A percentile compares a stretch with the other conserved stretches of the same genome.
Conservation (phyloP, 2,888 invertebrate genomes). For the Xestia c-nigrum region DNA sequence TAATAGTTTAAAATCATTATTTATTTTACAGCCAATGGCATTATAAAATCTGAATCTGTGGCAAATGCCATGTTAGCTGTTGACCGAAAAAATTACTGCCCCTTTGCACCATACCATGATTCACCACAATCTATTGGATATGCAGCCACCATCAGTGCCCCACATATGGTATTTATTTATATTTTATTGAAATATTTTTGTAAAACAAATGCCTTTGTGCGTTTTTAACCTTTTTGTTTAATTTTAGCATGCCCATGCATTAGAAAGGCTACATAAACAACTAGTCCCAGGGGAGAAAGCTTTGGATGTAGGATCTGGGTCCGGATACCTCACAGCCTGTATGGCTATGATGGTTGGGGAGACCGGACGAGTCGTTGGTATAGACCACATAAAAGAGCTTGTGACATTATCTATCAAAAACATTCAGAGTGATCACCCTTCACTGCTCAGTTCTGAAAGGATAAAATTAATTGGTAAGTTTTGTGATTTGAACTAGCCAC, state of each 20-base stretch:
- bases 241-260: slow-evolving; percentile 96
- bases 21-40: slow-evolving; percentile 92
- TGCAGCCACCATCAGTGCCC: slow-evolving; percentile 98
- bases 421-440: slow-evolving; percentile 93
- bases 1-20: neutral
- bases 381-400: slow-evolving; percentile 97
- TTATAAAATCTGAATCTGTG: slow-evolving; percentile 94
- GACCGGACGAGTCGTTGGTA: slow-evolving; percentile 93
- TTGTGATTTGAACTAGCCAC: neutral
- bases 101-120: slow-evolving; percentile 95
- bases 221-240: slow-evolving; percentile 6
- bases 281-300: slow-evolving; percentile 94
- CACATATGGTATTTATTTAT: slow-evolving; percentile 95
- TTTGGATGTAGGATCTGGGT: slow-evolving; percentile 98
- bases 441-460: slow-evolving; percentile 92
- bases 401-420: slow-evolving; percentile 94
- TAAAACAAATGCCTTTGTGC: neutral
- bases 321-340: slow-evolving; percentile 97
- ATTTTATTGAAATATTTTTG: neutral
- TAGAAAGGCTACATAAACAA: slow-evolving; percentile 95
- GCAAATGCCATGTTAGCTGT: slow-evolving; percentile 95
- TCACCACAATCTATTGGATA: slow-evolving; percentile 98
- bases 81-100: slow-evolving; percentile 95
- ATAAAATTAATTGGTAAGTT: slow-evolving; percentile 93
- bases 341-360: slow-evolving; percentile 96